Evolutionary conservation across 2,797 vertebrate genomes (phyloP).

Genomic region (Fundulus diaphanus): DNA sequence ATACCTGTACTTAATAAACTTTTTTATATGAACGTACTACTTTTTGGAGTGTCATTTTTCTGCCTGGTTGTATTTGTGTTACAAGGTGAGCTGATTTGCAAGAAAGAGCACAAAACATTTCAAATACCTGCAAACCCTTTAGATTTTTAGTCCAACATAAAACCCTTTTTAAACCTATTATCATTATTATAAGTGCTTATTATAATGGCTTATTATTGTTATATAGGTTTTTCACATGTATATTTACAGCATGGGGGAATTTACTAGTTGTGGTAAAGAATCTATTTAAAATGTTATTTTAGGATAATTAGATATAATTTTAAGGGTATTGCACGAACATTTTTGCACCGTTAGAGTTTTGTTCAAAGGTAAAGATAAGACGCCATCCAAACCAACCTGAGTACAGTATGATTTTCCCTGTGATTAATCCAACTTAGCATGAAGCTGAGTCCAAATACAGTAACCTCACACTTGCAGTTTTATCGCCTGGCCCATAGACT

Average conservation of each 20-base stretch:
- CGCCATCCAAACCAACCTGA: not conserved
- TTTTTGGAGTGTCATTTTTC: conserved; percentile 12
- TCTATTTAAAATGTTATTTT: not conserved
- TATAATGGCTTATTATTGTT: no score
- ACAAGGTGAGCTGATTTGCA: not conserved
- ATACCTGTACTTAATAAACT: conserved; percentile 65
- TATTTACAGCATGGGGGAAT: not conserved
- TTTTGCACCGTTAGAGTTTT: not conserved
- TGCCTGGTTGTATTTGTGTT: not conserved
- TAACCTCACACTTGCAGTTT: not conserved
- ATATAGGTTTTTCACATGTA: not conserved
- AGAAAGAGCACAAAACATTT: not conserved
- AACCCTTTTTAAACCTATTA: not conserved
- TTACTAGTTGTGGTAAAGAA: not conserved
- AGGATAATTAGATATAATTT: not conserved
- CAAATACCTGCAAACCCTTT: not conserved
- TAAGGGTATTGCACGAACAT: not conserved
- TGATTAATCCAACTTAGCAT: not conserved
- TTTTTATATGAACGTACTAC: conserved; percentile 48
- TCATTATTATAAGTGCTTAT: no score
- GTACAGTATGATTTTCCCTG: not conserved
- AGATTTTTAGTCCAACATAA: not conserved
- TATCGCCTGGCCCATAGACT: not conserved
- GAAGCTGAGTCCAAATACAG: not conserved
- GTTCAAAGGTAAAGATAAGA: not conserved